These are phyloP conservation scores for Cremastinae sp. DNA, from an alignment of 2,888 invertebrate species.

Conservation along the genomic window DNA sequence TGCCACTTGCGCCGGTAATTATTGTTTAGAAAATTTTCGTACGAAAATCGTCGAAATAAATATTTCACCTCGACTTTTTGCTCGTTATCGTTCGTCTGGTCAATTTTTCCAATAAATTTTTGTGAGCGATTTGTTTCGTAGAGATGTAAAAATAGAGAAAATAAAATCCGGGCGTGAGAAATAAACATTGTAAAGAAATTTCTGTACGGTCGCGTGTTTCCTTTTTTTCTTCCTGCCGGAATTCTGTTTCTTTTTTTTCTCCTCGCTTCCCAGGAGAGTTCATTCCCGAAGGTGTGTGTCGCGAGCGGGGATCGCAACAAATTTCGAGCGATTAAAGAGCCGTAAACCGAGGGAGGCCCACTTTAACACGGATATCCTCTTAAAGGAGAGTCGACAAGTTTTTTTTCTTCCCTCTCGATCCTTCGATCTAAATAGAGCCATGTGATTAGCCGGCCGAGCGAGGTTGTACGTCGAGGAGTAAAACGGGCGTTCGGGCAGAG, in stretches of 20 bases:
- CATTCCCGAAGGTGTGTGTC: slow-evolving; percentile 5
- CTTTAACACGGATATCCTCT: slow-evolving; percentile 80
- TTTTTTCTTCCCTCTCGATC: slow-evolving; percentile 9
- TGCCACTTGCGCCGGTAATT: slow-evolving; percentile 20
- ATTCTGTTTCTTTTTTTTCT: too few species aligned
- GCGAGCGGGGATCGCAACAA: slow-evolving; percentile 70
- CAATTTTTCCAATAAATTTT: background rate
- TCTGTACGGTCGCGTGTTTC: background rate
- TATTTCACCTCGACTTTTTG: background rate
- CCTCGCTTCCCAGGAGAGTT: too few species aligned
- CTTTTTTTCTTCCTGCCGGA: background rate
- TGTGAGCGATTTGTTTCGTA: background rate
- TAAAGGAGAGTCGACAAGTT: slow-evolving; percentile 74
- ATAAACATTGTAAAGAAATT: too few species aligned
- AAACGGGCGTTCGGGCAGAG: slow-evolving; percentile 13
- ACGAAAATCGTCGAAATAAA: background rate
- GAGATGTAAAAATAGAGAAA: too few species aligned
- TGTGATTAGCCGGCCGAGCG: slow-evolving; percentile 76
- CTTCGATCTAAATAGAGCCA: slow-evolving; percentile 78
- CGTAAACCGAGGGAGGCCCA: slow-evolving; percentile 73
- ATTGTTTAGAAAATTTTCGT: background rate
- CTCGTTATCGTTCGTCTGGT: background rate
- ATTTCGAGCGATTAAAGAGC: slow-evolving; percentile 78
- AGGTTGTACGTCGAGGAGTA: slow-evolving; percentile 10
- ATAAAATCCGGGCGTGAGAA: too few species aligned